Percentiles rank a stretch among this genome's conserved stretches.
Conservation (phyloP, 2,113 vertebrate species). For the Balaenoptera acutorostrata region DNA sequence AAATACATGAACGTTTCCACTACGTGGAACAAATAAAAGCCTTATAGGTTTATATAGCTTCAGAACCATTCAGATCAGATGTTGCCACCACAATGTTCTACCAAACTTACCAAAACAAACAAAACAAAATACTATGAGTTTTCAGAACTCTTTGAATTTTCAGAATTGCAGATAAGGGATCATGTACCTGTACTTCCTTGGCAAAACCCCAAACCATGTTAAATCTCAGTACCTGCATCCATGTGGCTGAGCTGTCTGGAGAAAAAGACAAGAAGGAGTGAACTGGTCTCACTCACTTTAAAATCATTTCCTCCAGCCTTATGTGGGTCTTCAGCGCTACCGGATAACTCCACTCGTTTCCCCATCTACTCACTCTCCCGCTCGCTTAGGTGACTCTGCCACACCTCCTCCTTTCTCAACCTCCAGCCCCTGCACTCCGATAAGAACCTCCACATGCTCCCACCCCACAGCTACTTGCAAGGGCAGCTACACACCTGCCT, state of each 20-base stretch:
- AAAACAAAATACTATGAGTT: not conserved
- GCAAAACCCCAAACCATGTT: not conserved
- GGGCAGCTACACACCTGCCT: not conserved
- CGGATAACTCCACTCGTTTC: not conserved
- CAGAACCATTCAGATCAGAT: not conserved
- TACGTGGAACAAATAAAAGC: not conserved
- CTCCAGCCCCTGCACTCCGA: not conserved
- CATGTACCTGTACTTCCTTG: not conserved
- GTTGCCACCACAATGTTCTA: not conserved
- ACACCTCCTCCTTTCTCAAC: not conserved
- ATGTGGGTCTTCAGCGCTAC: not conserved
- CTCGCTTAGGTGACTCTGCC: not conserved
- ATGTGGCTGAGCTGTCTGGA: not conserved
- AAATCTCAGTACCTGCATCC: not conserved
- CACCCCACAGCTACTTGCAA: not conserved
- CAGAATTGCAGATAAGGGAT: not conserved
- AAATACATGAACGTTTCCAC: not conserved
- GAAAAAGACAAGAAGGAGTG: not conserved
- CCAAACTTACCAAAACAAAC: constrained; percentile 17
- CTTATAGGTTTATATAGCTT: not conserved
- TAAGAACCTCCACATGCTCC: not conserved
- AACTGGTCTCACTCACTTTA: not conserved
- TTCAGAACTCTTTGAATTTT: not conserved
- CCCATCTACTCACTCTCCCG: not conserved
- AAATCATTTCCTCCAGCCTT: not conserved